Conservation (phyloP, 1,140 invertebrate genomes). For the Procambarus virginalis region DNA sequence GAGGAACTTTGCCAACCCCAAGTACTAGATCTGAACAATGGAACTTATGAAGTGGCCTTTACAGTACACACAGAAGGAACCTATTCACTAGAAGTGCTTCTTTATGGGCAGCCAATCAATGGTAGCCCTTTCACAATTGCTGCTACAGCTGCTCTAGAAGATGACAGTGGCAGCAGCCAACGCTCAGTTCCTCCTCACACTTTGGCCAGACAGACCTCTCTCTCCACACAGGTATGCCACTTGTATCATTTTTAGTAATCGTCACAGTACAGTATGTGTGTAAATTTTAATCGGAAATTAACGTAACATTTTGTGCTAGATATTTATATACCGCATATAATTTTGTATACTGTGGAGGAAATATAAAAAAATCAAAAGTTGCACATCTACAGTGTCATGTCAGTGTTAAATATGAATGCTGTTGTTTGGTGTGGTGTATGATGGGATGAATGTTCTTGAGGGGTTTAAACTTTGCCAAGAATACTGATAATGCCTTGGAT, state of each 20-base stretch:
- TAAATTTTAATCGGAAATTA: too few relatives aligned
- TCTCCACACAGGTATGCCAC: slow-evolving; percentile 55
- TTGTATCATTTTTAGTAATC: not conserved
- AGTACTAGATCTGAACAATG: slow-evolving; percentile 76
- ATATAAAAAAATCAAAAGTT: too few relatives aligned
- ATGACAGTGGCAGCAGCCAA: slow-evolving; percentile 71
- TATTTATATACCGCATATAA: too few relatives aligned
- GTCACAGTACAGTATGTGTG: too few relatives aligned
- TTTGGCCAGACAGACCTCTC: slow-evolving; percentile 64
- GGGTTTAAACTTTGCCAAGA: too few relatives aligned
- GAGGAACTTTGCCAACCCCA: slow-evolving; percentile 58
- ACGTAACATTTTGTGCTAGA: too few relatives aligned
- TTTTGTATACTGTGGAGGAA: too few relatives aligned
- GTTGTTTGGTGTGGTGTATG: too few relatives aligned
- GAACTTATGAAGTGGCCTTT: slow-evolving; percentile 76
- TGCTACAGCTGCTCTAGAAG: slow-evolving; percentile 48
- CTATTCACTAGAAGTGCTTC: slow-evolving; percentile 74
- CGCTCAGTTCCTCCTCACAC: slow-evolving; percentile 71
- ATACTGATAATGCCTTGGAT: too few relatives aligned
- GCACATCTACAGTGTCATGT: too few relatives aligned
- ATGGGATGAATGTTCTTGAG: too few relatives aligned
- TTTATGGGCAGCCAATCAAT: slow-evolving; percentile 76
- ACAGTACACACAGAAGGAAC: slow-evolving; percentile 74
- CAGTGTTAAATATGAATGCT: too few relatives aligned
- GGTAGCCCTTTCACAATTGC: slow-evolving; percentile 75